These are phyloP conservation scores for Oreotrochilus melanogaster DNA, from an alignment of 2,113 vertebrate species.

Conservation along the genomic window DNA sequence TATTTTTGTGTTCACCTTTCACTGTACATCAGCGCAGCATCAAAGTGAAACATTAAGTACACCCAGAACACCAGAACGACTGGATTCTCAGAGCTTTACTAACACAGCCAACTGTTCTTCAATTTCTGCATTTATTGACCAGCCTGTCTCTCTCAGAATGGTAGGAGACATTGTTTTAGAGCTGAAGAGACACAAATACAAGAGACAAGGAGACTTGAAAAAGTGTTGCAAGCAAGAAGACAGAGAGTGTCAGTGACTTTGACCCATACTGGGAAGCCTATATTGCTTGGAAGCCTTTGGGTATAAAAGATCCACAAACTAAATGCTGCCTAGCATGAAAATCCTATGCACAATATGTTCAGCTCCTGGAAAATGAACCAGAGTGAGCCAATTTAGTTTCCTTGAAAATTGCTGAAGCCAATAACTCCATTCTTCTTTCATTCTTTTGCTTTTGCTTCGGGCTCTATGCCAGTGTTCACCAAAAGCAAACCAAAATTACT, in stretches of 20 bases:
- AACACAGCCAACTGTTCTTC: neutral
- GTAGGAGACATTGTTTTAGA: neutral
- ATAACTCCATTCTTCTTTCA: neutral
- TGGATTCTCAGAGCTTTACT: conserved; percentile 2
- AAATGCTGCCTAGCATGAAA: neutral
- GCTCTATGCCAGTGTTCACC: neutral
- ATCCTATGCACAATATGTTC: neutral
- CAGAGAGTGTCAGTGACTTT: neutral
- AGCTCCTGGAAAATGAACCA: neutral
- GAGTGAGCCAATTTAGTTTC: neutral
- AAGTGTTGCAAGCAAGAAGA: neutral
- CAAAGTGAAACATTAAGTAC: neutral
- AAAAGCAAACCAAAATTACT: neutral
- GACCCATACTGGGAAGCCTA: neutral
- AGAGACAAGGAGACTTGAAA: neutral
- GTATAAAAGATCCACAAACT: neutral
- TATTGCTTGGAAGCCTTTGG: neutral
- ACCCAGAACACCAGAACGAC: conserved; percentile 19
- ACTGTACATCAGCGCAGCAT: neutral
- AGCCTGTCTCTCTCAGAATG: neutral
- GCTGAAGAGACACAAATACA: neutral
- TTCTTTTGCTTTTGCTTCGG: neutral
- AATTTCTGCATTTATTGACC: neutral
- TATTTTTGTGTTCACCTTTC: neutral
- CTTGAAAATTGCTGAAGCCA: neutral